phyloP scores from a whole-genome alignment of 2,888 invertebrate species.

The Cordilura impudica region DNA sequence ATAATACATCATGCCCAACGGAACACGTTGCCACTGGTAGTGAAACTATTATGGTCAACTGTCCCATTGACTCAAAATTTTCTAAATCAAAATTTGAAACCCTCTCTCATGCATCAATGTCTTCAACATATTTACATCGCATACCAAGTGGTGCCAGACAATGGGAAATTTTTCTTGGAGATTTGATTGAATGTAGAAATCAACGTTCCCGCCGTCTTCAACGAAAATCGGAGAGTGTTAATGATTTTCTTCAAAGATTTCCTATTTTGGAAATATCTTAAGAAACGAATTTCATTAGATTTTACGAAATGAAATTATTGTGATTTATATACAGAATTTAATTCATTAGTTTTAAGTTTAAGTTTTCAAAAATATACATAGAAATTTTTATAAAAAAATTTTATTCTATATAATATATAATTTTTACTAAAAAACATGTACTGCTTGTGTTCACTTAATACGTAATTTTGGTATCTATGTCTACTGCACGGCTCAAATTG shows the following conservation, averaged over 20 bases:
- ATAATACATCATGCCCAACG: neutral
- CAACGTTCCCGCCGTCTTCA: neutral
- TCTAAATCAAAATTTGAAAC: neutral
- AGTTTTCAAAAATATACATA: no score
- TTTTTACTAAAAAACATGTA: no score
- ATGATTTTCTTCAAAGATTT: conserved; percentile 27
- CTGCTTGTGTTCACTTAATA: no score
- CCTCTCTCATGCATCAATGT: neutral
- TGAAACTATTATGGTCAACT: neutral
- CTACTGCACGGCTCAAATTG: no score
- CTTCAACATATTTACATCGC: conserved; percentile 11
- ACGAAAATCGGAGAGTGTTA: conserved; percentile 1
- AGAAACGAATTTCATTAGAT: neutral
- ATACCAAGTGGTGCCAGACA: conserved; percentile 26
- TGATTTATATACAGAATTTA: neutral
- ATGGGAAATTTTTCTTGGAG: conserved; percentile 25
- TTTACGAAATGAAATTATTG: neutral
- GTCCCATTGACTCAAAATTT: neutral
- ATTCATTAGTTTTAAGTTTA: neutral
- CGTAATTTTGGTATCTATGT: no score
- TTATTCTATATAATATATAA: no score
- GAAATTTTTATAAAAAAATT: no score
- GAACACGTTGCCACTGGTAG: neutral
- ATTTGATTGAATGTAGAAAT: conserved; percentile 1
- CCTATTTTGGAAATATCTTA: neutral